Evolutionary conservation across 2,113 vertebrate species (phyloP).

Genomic region (Bubalus kerabau): DNA sequence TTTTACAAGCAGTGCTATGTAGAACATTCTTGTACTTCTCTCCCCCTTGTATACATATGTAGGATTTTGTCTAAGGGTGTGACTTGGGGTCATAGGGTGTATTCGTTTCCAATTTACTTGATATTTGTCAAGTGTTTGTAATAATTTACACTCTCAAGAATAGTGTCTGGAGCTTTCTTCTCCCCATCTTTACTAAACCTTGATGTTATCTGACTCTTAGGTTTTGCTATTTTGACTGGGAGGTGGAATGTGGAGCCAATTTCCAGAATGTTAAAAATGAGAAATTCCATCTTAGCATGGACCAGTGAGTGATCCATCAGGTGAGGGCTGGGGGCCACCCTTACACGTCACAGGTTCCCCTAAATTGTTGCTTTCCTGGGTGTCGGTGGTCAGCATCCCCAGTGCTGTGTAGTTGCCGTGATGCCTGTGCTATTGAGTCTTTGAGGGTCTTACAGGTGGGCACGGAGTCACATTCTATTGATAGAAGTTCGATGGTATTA

Average conservation of each 20-base stretch:
- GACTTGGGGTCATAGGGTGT: background rate
- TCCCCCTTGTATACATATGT: background rate
- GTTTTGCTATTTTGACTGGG: background rate
- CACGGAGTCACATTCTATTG: fast-evolving
- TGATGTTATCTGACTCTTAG: background rate
- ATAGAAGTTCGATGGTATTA: background rate
- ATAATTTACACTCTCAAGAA: background rate
- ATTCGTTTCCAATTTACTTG: background rate
- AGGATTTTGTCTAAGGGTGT: background rate
- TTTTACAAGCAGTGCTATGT: background rate
- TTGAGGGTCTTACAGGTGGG: background rate
- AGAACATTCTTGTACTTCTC: background rate
- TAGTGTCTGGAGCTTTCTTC: background rate
- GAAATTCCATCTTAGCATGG: background rate
- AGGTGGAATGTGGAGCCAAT: background rate
- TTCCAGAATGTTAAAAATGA: background rate
- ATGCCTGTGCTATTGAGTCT: background rate
- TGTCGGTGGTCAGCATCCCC: background rate
- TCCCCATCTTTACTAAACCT: background rate
- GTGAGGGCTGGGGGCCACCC: background rate
- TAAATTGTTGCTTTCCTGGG: background rate
- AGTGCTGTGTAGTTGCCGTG: fast-evolving
- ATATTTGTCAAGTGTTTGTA: background rate
- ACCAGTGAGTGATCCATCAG: background rate
- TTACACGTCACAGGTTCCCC: background rate